These are phyloP conservation scores for Choloepus didactylus DNA, from an alignment of 2,797 vertebrate genomes.

Conservation along the genomic window DNA sequence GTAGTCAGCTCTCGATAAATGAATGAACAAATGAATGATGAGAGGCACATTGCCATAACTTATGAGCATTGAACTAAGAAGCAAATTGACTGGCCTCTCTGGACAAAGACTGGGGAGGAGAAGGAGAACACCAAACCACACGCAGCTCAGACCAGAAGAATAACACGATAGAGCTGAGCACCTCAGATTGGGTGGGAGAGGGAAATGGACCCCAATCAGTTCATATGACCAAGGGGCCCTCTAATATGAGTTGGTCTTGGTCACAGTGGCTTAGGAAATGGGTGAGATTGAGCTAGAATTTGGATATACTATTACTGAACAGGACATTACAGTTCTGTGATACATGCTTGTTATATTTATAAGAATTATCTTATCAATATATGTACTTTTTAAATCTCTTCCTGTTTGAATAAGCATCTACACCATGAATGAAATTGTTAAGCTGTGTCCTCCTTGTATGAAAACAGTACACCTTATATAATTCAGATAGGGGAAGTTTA, in stretches of 20 bases:
- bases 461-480: neutral
- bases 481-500: neutral
- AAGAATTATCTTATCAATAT: neutral
- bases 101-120: neutral
- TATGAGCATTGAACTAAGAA: neutral
- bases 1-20: neutral
- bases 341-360: neutral
- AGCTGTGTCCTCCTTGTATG: neutral
- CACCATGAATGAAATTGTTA: neutral
- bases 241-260: neutral
- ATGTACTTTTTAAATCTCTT: neutral
- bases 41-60: neutral
- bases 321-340: neutral
- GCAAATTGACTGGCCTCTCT: neutral
- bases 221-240: neutral
- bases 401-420: neutral
- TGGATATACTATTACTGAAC: neutral
- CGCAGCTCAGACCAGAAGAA: neutral
- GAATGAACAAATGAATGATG: neutral
- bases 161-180: neutral
- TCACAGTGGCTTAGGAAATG: neutral
- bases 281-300: neutral
- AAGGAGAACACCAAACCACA: neutral
- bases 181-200: neutral
- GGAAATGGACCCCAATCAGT: neutral